Conservation (phyloP, 2,797 vertebrate genomes). For the Hafferia zeledoni region DNA sequence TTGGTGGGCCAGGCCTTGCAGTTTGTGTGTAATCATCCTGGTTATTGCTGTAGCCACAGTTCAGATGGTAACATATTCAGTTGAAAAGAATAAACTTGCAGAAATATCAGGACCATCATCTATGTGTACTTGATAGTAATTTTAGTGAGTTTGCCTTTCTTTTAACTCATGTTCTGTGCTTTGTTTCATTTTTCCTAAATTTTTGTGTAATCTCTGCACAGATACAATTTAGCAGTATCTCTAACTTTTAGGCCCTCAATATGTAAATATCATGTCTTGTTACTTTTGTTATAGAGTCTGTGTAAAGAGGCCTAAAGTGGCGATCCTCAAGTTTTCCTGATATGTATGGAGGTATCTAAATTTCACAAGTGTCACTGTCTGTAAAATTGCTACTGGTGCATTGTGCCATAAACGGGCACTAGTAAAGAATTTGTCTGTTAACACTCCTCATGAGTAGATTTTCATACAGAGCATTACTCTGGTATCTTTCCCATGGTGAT, state of each 20-base stretch:
- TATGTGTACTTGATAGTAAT: neutral
- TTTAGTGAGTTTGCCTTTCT: neutral
- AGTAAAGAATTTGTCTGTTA: neutral
- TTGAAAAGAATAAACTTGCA: neutral
- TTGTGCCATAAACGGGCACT: neutral
- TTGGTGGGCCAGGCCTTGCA: neutral
- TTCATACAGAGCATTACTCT: neutral
- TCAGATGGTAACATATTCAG: neutral
- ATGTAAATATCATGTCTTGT: neutral
- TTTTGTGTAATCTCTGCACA: neutral
- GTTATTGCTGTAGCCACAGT: neutral
- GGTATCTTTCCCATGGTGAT: neutral
- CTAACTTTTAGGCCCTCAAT: neutral
- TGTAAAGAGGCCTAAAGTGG: neutral
- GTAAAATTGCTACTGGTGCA: neutral
- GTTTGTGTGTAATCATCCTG: neutral
- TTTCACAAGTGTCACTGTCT: neutral
- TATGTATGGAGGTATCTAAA: neutral
- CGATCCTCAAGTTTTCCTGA: neutral
- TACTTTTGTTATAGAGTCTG: neutral
- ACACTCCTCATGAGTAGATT: neutral
- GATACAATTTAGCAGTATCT: neutral
- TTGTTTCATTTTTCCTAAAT: neutral
- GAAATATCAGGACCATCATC: neutral
- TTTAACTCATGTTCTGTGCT: neutral